A percentile compares a stretch with the other conserved stretches of the same genome.
Conservation (phyloP, 2,888 invertebrate genomes). For the Acrobasis suavella region DNA sequence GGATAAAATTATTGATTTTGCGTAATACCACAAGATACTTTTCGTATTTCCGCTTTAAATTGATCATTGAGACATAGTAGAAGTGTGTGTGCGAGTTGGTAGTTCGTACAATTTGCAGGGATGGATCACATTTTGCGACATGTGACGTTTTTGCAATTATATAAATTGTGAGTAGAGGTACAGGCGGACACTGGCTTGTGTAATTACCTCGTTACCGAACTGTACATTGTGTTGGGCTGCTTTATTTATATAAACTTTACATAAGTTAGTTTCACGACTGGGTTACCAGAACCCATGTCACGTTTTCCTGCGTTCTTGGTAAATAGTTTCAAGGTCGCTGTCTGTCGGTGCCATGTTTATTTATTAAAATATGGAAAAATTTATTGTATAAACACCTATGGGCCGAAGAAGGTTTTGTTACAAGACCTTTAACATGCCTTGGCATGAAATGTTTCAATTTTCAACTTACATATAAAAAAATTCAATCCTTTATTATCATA, state of each 20-base stretch:
- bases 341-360: conserved; percentile 16
- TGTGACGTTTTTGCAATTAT: conserved; percentile 51
- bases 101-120: conserved; percentile 15
- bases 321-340: conserved; percentile 23
- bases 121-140: conserved; percentile 48
- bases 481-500: no score
- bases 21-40: conserved; percentile 6
- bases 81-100: not conserved
- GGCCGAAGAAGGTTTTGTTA: no score
- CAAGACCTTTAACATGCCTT: no score
- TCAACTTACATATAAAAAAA: no score
- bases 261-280: conserved; percentile 22
- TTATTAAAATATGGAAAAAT: conserved; percentile 3
- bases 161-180: conserved; percentile 40
- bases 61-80: not conserved
- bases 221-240: not conserved
- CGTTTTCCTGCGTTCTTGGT: not conserved
- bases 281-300: not conserved
- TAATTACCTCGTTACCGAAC: conserved; percentile 36
- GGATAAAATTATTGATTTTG: conserved; percentile 56
- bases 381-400: conserved; percentile 3
- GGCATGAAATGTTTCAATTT: no score
- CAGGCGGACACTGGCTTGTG: conserved; percentile 36
- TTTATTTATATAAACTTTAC: conserved; percentile 26
- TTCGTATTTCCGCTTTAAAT: not conserved